A percentile compares a stretch with the other conserved stretches of the same genome.
Evolutionary conservation across 2,888 invertebrate species (phyloP).

Genomic region (Drosophila percnosoma): DNA sequence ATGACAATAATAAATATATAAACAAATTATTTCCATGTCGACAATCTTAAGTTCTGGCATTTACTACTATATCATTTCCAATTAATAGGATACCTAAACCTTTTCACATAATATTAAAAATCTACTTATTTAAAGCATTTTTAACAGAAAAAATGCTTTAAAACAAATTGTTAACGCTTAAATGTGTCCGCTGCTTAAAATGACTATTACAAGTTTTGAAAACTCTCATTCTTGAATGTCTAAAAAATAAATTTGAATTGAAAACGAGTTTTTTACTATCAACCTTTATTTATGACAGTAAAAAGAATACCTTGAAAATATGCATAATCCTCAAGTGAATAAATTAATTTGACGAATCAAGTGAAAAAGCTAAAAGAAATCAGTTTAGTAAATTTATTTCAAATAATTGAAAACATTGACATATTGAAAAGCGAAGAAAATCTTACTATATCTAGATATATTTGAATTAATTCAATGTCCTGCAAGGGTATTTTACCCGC

Average conservation of each 20-base stretch:
- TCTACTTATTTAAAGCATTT: too few relatives aligned
- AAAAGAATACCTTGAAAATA: too few relatives aligned
- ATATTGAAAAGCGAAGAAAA: background rate
- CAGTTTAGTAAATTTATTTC: background rate
- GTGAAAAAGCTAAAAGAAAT: background rate
- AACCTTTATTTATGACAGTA: too few relatives aligned
- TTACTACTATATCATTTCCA: background rate
- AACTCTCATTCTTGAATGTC: background rate
- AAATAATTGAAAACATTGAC: background rate
- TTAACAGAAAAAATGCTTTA: too few relatives aligned
- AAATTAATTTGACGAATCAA: background rate
- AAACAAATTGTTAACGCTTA: too few relatives aligned
- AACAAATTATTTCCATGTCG: background rate
- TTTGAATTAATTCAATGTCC: background rate
- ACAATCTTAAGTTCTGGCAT: background rate
- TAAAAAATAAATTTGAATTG: too few relatives aligned
- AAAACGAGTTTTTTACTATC: too few relatives aligned
- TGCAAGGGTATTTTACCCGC: conserved; percentile 27
- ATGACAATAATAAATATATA: background rate
- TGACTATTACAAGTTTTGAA: background rate
- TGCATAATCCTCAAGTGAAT: background rate
- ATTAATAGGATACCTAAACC: background rate
- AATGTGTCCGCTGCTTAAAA: background rate
- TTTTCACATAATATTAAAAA: background rate
- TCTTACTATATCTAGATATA: background rate